These are phyloP conservation scores for Drosophila cognata DNA, from an alignment of 2,888 invertebrate species.

Conservation along the genomic window DNA sequence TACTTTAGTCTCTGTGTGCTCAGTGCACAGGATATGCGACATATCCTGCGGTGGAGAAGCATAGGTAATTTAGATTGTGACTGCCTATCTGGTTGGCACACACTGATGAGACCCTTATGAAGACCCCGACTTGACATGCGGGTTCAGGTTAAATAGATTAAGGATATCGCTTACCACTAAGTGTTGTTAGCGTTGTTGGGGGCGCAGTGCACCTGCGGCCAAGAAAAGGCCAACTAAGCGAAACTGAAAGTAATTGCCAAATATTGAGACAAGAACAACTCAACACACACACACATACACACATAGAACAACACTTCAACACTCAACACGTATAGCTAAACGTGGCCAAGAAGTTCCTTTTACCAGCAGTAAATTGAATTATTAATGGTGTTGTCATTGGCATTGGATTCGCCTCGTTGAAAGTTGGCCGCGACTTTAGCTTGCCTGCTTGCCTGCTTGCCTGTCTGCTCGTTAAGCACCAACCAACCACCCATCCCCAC, in stretches of 20 bases:
- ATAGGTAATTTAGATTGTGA: conserved; percentile 74
- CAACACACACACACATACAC: conserved; percentile 8
- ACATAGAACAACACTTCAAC: conserved; percentile 8
- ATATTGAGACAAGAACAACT: conserved; percentile 69
- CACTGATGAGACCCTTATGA: neutral
- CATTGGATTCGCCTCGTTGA: conserved; percentile 43
- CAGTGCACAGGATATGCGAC: conserved; percentile 48
- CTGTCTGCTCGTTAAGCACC: conserved; percentile 38
- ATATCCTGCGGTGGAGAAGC: conserved; percentile 63
- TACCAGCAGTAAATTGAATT: conserved; percentile 69
- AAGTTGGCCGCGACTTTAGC: conserved; percentile 62
- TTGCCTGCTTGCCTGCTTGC: conserved; percentile 20
- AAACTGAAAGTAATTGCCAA: conserved; percentile 77
- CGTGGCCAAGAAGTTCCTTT: conserved; percentile 24
- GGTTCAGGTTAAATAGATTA: conserved; percentile 79
- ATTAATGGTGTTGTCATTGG: conserved; percentile 77
- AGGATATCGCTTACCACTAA: conserved; percentile 74
- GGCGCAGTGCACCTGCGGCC: conserved; percentile 40
- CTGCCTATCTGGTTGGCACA: conserved; percentile 20
- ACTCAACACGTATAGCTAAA: conserved; percentile 12
- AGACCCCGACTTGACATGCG: conserved; percentile 57
- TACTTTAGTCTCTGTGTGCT: conserved; percentile 50
- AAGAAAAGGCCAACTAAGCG: conserved; percentile 28
- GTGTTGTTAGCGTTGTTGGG: conserved; percentile 31
- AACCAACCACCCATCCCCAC: neutral